A percentile compares a stretch with the other conserved stretches of the same genome.
Evolutionary conservation across 2,888 invertebrate genomes (phyloP).

Genomic region (Acanthacorydalis orientalis): DNA sequence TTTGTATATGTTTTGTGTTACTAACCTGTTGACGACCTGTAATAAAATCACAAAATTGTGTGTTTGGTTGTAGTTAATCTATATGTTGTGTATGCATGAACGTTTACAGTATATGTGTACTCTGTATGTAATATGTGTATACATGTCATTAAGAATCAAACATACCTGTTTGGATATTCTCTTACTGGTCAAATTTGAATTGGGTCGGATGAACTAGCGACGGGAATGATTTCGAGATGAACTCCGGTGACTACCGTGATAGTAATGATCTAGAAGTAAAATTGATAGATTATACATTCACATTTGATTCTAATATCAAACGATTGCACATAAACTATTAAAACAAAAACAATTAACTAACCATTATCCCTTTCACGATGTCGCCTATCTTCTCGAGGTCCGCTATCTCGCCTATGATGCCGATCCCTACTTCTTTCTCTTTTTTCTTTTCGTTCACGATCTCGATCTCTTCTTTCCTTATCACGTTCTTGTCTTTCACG

Average conservation of each 20-base stretch:
- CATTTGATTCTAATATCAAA: constrained; percentile 13
- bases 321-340: constrained; percentile 15
- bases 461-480: constrained; percentile 9
- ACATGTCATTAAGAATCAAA: constrained; percentile 15
- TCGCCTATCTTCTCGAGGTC: constrained; percentile 10
- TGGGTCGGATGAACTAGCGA: constrained; percentile 3
- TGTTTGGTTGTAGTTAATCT: too few species aligned
- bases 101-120: neutral
- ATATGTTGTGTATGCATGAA: too few species aligned
- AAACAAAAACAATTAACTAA: neutral
- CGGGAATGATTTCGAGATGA: constrained; percentile 2
- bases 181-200: constrained; percentile 23
- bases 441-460: constrained; percentile 9
- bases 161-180: constrained; percentile 22
- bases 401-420: constrained; percentile 1
- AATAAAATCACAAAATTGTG: neutral
- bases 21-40: constrained; percentile 6
- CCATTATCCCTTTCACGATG: constrained; percentile 10
- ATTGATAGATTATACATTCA: neutral
- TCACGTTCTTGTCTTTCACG: constrained; percentile 17
- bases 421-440: constrained; percentile 15
- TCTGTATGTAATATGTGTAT: neutral
- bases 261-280: neutral
- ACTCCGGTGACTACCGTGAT: neutral
- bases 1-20: neutral